A percentile compares a stretch with the other conserved stretches of the same genome.
These are phyloP conservation scores for Geodia barretti DNA, from an alignment of 37 sponge, comb jelly and placozoan species.

Conservation along the genomic window DNA sequence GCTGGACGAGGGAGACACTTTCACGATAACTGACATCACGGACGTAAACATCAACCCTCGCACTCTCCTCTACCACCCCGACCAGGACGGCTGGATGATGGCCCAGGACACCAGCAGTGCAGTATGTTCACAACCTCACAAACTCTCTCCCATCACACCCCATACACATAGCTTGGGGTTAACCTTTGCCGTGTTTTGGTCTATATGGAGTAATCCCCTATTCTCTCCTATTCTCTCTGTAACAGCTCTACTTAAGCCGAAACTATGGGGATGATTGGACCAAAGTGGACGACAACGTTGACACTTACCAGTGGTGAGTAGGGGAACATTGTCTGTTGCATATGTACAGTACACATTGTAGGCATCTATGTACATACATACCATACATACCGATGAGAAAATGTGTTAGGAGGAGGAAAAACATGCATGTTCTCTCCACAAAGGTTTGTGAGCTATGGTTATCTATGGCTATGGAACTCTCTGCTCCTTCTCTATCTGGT, in stretches of 20 bases:
- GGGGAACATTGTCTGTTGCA: neutral
- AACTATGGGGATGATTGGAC: conserved; percentile 34
- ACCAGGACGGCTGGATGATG: conserved; percentile 8
- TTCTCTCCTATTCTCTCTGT: too few relatives aligned
- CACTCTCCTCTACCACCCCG: conserved; percentile 49
- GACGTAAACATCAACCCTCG: conserved; percentile 26
- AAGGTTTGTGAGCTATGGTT: too few relatives aligned
- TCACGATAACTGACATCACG: neutral
- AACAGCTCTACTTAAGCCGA: conserved; percentile 50
- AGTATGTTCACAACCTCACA: too few relatives aligned
- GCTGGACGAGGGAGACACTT: conserved; percentile 56
- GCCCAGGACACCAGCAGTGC: conserved; percentile 18
- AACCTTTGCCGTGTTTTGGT: too few relatives aligned
- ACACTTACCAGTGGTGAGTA: conserved; percentile 38
- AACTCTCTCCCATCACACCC: too few relatives aligned
- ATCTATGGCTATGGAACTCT: too few relatives aligned
- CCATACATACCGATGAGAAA: too few relatives aligned
- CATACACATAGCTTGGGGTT: too few relatives aligned
- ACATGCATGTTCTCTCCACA: too few relatives aligned
- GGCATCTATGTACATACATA: neutral
- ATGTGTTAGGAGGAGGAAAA: too few relatives aligned
- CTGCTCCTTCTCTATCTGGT: too few relatives aligned
- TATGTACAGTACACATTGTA: neutral
- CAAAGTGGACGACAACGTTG: conserved; percentile 39
- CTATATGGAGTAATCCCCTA: too few relatives aligned